Conservation (phyloP, 2,888 invertebrate species). For the Dermolepida albohirtum region DNA sequence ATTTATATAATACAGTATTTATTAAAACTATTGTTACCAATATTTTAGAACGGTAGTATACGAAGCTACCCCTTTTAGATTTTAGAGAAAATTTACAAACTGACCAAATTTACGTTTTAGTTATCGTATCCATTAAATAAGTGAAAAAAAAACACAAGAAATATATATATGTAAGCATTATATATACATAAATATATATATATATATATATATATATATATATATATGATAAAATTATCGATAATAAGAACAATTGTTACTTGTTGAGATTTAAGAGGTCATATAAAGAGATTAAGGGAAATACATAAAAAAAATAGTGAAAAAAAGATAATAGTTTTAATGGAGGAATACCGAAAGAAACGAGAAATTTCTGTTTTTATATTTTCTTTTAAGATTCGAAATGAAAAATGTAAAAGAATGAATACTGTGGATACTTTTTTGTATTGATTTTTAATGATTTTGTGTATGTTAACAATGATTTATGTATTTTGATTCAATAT, state of each 20-base stretch:
- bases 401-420: neutral
- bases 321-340: conserved; percentile 27
- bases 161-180: conserved; percentile 20
- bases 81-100: conserved; percentile 49
- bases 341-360: neutral
- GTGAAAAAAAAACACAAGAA: conserved; percentile 6
- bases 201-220: conserved; percentile 22
- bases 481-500: conserved; percentile 37
- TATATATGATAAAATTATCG: conserved; percentile 4
- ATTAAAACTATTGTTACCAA: conserved; percentile 52
- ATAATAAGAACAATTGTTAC: conserved; percentile 30
- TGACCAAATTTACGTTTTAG: conserved; percentile 49
- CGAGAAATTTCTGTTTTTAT: no score
- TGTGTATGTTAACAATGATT: conserved; percentile 39
- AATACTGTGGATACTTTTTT: conserved; percentile 20
- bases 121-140: conserved; percentile 35
- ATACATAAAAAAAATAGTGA: conserved; percentile 9
- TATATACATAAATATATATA: conserved; percentile 23
- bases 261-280: conserved; percentile 26
- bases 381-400: no score
- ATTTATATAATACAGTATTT: conserved; percentile 48
- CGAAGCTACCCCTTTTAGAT: conserved; percentile 47
- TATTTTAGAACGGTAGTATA: conserved; percentile 46
- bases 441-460: conserved; percentile 33
- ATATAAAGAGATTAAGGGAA: conserved; percentile 13